Conservation (phyloP, 2,113 vertebrate genomes). For the Aspidoscelis tigris region DNA sequence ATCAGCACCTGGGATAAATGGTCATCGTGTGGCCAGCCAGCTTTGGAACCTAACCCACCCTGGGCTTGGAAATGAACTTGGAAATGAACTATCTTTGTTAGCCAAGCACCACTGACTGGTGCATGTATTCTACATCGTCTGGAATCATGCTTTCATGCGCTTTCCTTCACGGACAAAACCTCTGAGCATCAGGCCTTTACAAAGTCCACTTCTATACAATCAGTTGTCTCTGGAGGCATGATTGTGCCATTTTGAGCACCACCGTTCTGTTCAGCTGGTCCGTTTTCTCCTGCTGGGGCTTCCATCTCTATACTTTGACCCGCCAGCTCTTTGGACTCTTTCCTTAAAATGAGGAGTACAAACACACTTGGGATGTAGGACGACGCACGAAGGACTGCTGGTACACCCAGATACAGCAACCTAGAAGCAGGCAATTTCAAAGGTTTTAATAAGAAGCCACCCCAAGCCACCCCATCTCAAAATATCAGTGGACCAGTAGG, state of each 20-base stretch:
- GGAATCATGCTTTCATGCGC: neutral
- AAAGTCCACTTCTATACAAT: conserved; percentile 39
- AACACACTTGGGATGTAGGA: conserved; percentile 60
- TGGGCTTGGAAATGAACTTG: too few species aligned
- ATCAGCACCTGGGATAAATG: too few species aligned
- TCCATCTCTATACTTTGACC: conserved; percentile 47
- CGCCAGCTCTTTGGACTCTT: conserved; percentile 40
- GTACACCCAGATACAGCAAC: conserved; percentile 63
- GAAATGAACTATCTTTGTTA: neutral
- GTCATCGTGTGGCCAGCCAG: too few species aligned
- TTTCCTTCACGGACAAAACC: neutral
- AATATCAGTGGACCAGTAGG: too few species aligned
- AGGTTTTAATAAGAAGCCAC: neutral
- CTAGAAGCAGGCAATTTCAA: conserved; percentile 56
- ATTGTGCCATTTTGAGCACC: neutral
- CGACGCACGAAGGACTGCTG: conserved; percentile 53
- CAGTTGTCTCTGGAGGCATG: neutral
- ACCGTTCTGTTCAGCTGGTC: neutral
- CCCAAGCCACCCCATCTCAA: too few species aligned
- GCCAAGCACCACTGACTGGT: neutral
- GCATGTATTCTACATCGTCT: neutral
- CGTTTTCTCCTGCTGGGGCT: conserved; percentile 40
- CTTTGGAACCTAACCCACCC: too few species aligned
- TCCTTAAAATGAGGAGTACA: conserved; percentile 63
- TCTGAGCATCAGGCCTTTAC: conserved; percentile 23